Evolutionary conservation across 2,888 invertebrate genomes (phyloP), one percentile per base, ranked within the genome.

Genomic region (Lathronympha strigana): DNA sequence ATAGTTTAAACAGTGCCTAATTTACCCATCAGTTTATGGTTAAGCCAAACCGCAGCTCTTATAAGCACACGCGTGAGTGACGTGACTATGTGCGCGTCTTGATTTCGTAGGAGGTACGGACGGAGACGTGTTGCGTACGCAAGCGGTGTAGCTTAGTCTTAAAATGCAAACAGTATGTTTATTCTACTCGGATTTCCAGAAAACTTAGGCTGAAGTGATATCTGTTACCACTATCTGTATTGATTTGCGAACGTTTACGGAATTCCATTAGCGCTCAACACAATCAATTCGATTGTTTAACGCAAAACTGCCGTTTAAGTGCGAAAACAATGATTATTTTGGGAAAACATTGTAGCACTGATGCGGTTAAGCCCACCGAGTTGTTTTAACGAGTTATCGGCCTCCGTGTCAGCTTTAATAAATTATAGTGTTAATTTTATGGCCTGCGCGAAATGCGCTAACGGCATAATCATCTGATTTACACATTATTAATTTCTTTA

Each of bases 231-330:
- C 13, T 55, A 19, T 38, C 19, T 38, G 33, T 61, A 38, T 47
- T 47, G 21, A n/a, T 51, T 21, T 21, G 40, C 43, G 57, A 57
- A 31, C 53, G 43, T 31, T 53, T 62, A 45, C 53, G 15, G 61
- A 33, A 62, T 62, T 62, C 61, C 43, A 62, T 53, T 33, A 53
- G 53, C 15, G 21, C 21, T 11, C 15, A 47, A 21, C 58, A 23
- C 53, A 61, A 61, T 53, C 53, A 45, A 43, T 53, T 62, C 53
- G 53, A 62, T 62, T 62, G 61, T 62, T 62, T 62, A 51, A 62
- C 45, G 51, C 23, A 53, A 61, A 40, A 43, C 43, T 40, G 33
- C 61, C 43, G 51, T 53, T 53, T 33, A 61, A 61, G 43, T 51
- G 50, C 38, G 61, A 62, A 62, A 33, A 62, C 53, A 62, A 62